These are phyloP conservation scores for Gasterosteus aculeatus DNA, from an alignment of 2,113 vertebrate species.

Conservation along the genomic window DNA sequence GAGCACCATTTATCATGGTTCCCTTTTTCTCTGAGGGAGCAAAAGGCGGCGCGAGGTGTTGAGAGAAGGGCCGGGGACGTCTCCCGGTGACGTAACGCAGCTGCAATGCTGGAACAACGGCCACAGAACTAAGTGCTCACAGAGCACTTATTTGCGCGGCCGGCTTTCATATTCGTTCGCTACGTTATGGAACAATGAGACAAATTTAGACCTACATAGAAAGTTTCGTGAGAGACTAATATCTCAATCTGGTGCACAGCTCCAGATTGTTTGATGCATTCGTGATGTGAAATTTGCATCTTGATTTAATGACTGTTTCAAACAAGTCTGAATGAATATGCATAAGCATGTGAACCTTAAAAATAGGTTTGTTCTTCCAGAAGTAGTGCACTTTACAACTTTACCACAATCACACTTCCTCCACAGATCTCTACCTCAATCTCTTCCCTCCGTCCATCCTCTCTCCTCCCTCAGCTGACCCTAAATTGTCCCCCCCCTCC, in stretches of 20 bases:
- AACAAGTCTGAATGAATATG: conserved; percentile 43
- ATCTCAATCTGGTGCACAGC: neutral
- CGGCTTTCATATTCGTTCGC: conserved; percentile 53
- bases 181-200: conserved; percentile 55
- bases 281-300: conserved; percentile 54
- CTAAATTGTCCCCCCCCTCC: conserved; percentile 25
- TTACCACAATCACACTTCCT: neutral
- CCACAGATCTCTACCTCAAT: neutral
- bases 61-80: conserved; percentile 62
- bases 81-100: conserved; percentile 68
- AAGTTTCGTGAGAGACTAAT: conserved; percentile 44
- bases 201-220: conserved; percentile 21
- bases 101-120: conserved; percentile 64
- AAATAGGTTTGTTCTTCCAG: conserved; percentile 9
- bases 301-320: conserved; percentile 44
- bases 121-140: conserved; percentile 38
- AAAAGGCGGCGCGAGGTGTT: conserved; percentile 72
- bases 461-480: conserved; percentile 3
- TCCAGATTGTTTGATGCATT: conserved; percentile 54
- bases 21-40: conserved; percentile 57
- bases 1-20: conserved; percentile 64
- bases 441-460: conserved; percentile 11
- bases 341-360: neutral
- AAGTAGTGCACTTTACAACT: neutral
- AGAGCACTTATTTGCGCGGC: conserved; percentile 24